Evolutionary conservation across 2,888 invertebrate genomes (phyloP).

Genomic region (Dromius quadrimaculatus): DNA sequence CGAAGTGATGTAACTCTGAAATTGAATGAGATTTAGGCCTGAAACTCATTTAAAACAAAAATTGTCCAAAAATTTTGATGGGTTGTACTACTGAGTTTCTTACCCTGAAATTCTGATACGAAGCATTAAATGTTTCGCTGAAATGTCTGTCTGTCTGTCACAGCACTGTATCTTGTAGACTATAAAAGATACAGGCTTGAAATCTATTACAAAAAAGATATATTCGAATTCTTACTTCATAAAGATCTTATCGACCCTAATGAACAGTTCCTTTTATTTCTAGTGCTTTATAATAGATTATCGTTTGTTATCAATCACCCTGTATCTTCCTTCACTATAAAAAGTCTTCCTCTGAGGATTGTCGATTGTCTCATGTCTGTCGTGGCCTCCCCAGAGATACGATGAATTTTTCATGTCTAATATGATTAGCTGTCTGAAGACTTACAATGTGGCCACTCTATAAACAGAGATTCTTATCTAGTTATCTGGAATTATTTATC

Average conservation of each 20-base stretch:
- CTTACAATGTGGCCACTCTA: background rate
- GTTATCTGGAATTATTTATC: constrained; percentile 30
- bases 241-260: constrained; percentile 15
- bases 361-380: background rate
- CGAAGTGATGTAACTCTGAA: too few species aligned
- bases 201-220: too few species aligned
- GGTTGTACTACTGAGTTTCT: too few species aligned
- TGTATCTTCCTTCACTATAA: background rate
- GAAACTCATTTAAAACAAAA: too few species aligned
- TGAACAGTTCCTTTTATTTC: constrained; percentile 30
- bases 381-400: constrained; percentile 21
- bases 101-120: too few species aligned
- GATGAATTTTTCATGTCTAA: constrained; percentile 46
- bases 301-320: constrained; percentile 29
- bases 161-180: too few species aligned
- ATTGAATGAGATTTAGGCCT: too few species aligned
- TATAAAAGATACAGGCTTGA: too few species aligned
- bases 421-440: constrained; percentile 37
- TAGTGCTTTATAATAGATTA: constrained; percentile 31
- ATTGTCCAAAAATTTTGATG: too few species aligned
- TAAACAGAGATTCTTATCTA: constrained; percentile 7
- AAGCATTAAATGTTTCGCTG: too few species aligned
- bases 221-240: too few species aligned
- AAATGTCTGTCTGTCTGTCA: too few species aligned
- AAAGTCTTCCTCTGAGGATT: background rate